Conservation (phyloP, 2,888 invertebrate genomes). For the Trimorus sp. region DNA sequence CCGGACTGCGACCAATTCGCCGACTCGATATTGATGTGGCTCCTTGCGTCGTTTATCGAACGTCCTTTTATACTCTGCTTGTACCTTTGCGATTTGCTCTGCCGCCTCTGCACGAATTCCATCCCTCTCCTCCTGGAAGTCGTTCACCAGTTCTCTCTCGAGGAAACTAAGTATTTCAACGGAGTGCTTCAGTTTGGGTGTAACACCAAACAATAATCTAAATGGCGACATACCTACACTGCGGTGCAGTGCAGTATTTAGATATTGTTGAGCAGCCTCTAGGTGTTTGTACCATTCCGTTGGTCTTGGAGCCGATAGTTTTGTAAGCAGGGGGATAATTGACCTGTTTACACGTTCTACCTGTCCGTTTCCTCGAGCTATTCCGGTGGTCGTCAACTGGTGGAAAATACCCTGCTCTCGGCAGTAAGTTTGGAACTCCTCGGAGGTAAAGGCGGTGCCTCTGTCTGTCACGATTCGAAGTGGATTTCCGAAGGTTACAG, state of each 20-base stretch:
- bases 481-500: not conserved
- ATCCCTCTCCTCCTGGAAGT: not conserved
- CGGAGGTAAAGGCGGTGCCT: not conserved
- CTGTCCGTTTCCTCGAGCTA: conserved; percentile 4
- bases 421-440: too few species aligned
- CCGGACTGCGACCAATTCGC: not conserved
- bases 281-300: not conserved
- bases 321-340: not conserved
- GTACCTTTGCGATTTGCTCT: not conserved
- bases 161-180: too few species aligned
- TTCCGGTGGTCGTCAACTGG: not conserved
- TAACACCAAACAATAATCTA: too few species aligned
- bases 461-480: not conserved
- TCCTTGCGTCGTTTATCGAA: not conserved
- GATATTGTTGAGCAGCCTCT: not conserved
- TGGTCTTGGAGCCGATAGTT: not conserved
- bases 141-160: too few species aligned
- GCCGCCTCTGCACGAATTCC: not conserved
- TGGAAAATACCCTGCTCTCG: too few species aligned
- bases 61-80: not conserved
- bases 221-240: too few species aligned
- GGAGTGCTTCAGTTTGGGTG: too few species aligned
- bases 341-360: not conserved
- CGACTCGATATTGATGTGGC: not conserved
- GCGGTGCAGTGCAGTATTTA: too few species aligned